Conservation (phyloP, 2,113 vertebrate species). For the Aleadryas rufinucha region DNA sequence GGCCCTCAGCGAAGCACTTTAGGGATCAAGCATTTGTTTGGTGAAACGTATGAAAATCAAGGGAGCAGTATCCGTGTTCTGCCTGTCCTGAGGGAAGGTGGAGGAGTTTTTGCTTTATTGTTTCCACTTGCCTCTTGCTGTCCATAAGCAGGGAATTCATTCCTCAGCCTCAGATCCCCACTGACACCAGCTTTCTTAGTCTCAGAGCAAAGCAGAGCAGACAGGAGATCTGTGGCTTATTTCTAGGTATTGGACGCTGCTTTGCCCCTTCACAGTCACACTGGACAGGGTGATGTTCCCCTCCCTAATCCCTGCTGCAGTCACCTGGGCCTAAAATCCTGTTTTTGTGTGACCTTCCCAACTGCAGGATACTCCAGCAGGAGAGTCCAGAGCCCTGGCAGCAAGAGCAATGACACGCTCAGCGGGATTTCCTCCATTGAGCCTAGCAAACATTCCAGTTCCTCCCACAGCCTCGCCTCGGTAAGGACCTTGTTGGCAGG, state of each 20-base stretch:
- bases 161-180: background rate
- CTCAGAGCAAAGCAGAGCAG: background rate
- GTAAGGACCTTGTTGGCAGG: constrained; percentile 68
- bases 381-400: constrained; percentile 89
- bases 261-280: background rate
- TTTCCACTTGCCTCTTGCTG: background rate
- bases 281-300: background rate
- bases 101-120: background rate
- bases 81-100: background rate
- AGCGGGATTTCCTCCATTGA: constrained; percentile 93
- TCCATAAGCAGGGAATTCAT: background rate
- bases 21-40: background rate
- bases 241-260: background rate
- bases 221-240: background rate
- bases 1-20: background rate
- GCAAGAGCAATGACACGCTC: constrained; percentile 92
- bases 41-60: background rate
- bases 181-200: background rate
- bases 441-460: constrained; percentile 93
- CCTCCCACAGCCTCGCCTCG: constrained; percentile 90
- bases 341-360: background rate
- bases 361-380: constrained; percentile 76
- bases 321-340: background rate
- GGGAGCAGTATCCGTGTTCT: fast-evolving
- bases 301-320: background rate